A percentile compares a stretch with the other conserved stretches of the same genome.
These are phyloP conservation scores for Spondyliosoma cantharus DNA, from an alignment of 2,797 vertebrate genomes.

Conservation along the genomic window DNA sequence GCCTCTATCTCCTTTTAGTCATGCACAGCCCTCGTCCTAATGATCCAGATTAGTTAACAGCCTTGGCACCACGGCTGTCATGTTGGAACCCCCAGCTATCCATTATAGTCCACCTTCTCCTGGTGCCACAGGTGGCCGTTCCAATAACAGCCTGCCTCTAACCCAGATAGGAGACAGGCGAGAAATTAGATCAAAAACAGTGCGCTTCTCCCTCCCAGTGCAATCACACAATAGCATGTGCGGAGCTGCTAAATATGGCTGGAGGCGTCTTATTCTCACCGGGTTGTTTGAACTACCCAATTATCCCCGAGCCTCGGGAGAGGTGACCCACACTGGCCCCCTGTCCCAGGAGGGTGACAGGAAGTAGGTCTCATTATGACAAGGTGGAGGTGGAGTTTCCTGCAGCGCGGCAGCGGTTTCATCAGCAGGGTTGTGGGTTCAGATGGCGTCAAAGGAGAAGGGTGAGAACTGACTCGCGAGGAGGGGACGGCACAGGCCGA, in stretches of 20 bases:
- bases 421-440: constrained; percentile 18
- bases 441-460: constrained; percentile 26
- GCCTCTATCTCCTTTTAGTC: constrained; percentile 46
- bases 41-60: constrained; percentile 53
- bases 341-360: constrained; percentile 64
- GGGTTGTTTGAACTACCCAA: constrained; percentile 82
- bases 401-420: constrained; percentile 36
- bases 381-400: constrained; percentile 59
- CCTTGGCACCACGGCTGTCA: constrained; percentile 42
- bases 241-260: constrained; percentile 74
- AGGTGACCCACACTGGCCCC: constrained; percentile 67
- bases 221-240: constrained; percentile 69
- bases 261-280: constrained; percentile 65
- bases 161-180: constrained; percentile 69
- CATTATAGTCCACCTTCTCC: constrained; percentile 56
- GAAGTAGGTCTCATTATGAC: constrained; percentile 83
- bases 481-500: neutral
- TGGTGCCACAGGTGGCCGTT: constrained; percentile 67
- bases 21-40: constrained; percentile 35
- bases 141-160: constrained; percentile 66
- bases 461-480: constrained; percentile 1
- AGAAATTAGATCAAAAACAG: constrained; percentile 70
- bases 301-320: constrained; percentile 79
- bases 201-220: constrained; percentile 56
- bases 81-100: constrained; percentile 55